Percentiles rank a stretch among this genome's conserved stretches.
Conservation (phyloP, 2,113 vertebrate species). For the Serilophus lunatus region DNA sequence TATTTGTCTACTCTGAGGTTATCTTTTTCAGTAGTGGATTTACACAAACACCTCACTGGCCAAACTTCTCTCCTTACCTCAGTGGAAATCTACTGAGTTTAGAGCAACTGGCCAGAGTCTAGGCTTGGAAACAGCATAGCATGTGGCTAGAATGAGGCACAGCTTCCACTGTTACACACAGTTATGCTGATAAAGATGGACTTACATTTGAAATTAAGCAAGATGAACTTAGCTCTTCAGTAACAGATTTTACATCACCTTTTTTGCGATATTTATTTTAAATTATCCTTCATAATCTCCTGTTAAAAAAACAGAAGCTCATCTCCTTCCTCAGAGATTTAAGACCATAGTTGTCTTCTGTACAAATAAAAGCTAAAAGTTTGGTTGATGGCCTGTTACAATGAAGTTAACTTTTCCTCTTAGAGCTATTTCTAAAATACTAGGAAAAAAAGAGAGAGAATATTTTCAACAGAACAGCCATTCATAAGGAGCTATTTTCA, state of each 20-base stretch:
- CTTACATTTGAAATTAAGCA: not conserved
- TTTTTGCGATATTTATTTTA: not conserved
- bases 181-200: not conserved
- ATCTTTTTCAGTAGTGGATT: not conserved
- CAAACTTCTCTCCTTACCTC: not conserved
- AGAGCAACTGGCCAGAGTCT: not conserved
- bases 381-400: not conserved
- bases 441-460: not conserved
- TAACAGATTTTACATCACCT: not conserved
- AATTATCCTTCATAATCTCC: not conserved
- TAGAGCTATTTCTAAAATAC: constrained; percentile 6
- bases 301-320: not conserved
- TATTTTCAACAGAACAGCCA: not conserved
- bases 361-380: not conserved
- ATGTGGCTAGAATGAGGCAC: not conserved
- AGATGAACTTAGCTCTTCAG: not conserved
- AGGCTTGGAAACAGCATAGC: not conserved
- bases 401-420: not conserved
- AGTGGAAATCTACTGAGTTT: not conserved
- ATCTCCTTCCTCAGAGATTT: not conserved
- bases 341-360: not conserved
- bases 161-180: not conserved
- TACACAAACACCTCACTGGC: not conserved
- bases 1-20: not conserved
- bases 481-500: not conserved